Evolutionary conservation across 1,140 invertebrate genomes (phyloP).

Genomic region (Elymnias hypermnestra): DNA sequence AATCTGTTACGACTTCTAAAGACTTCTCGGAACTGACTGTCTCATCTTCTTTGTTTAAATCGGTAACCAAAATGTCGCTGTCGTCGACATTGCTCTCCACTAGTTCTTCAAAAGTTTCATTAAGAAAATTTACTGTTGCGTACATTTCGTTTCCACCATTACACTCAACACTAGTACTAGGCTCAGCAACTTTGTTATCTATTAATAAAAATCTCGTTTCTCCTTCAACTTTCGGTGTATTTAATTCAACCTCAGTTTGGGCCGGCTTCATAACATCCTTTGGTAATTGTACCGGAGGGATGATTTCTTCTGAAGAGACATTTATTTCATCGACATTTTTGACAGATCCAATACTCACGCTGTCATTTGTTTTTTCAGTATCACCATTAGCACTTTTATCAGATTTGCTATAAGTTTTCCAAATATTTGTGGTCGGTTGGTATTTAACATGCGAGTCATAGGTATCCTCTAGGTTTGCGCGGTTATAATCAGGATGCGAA

Average conservation of each 20-base stretch:
- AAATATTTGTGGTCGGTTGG: slow-evolving; percentile 20
- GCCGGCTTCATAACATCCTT: background rate
- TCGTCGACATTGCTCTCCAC: slow-evolving; percentile 65
- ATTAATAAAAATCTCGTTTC: background rate
- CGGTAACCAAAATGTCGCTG: slow-evolving; percentile 26
- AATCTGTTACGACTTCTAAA: slow-evolving; percentile 14
- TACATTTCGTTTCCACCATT: slow-evolving; percentile 54
- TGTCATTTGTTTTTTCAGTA: background rate
- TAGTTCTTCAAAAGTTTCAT: slow-evolving; percentile 61
- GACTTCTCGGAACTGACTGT: slow-evolving; percentile 22
- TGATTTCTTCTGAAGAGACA: background rate
- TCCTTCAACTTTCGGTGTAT: background rate
- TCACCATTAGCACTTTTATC: slow-evolving; percentile 13
- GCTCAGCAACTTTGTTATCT: slow-evolving; percentile 1
- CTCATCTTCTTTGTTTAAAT: slow-evolving; percentile 28
- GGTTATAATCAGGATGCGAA: slow-evolving; percentile 26
- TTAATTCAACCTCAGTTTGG: background rate
- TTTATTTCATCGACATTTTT: background rate
- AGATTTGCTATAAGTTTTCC: slow-evolving; percentile 13
- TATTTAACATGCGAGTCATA: slow-evolving; percentile 39
- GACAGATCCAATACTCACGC: background rate
- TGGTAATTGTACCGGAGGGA: background rate
- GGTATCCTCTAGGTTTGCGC: slow-evolving; percentile 27
- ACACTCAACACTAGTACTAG: slow-evolving; percentile 14
- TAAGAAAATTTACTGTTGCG: slow-evolving; percentile 59